Evolutionary conservation across 2,113 vertebrate genomes (phyloP).

Genomic region (Hypanus sabinus): DNA sequence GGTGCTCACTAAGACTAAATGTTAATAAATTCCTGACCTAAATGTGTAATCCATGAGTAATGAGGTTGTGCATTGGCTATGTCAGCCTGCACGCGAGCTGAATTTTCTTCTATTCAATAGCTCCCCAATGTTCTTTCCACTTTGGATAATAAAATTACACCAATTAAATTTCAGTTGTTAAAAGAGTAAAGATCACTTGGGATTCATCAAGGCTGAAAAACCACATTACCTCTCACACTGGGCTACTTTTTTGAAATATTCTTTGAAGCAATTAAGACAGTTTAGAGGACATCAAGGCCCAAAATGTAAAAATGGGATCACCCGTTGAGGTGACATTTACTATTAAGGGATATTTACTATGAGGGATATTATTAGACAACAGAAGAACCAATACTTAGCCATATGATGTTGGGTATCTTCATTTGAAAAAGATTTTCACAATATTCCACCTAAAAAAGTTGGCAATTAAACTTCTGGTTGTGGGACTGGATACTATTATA

Average conservation of each 20-base stretch:
- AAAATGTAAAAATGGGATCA: neutral
- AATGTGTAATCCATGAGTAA: slow-evolving; percentile 23
- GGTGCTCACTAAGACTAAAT: neutral
- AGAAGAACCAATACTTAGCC: neutral
- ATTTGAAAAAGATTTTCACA: neutral
- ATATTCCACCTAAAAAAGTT: neutral
- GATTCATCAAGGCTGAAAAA: neutral
- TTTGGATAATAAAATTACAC: neutral
- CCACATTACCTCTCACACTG: neutral
- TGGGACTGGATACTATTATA: neutral
- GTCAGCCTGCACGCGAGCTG: neutral
- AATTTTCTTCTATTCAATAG: slow-evolving; percentile 7
- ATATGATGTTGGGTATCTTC: neutral
- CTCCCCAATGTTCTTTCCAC: neutral
- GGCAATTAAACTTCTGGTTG: neutral
- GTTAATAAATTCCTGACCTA: slow-evolving; percentile 26
- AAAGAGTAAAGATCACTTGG: neutral
- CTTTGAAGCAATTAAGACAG: neutral
- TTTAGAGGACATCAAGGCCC: neutral
- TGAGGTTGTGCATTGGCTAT: neutral
- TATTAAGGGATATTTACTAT: neutral
- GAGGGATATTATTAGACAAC: neutral
- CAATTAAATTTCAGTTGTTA: neutral
- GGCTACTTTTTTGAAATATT: neutral
- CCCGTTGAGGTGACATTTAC: neutral